A percentile compares a stretch with the other conserved stretches of the same genome.
These are phyloP conservation scores for Tricholauxania praeusta DNA, from an alignment of 2,888 invertebrate genomes.

Conservation along the genomic window DNA sequence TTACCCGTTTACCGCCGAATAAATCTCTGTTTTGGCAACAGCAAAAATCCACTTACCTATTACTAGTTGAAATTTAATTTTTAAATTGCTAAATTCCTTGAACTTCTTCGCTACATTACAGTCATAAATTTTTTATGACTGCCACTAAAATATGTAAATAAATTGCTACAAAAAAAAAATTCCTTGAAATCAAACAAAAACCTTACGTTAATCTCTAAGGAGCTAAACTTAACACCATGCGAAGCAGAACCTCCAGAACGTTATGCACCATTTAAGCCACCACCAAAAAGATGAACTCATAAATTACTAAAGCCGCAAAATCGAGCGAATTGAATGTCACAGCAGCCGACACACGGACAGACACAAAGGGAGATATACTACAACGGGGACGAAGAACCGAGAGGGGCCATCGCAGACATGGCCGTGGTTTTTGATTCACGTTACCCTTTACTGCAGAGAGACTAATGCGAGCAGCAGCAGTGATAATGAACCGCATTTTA, in stretches of 20 bases:
- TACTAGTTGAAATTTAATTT: no score
- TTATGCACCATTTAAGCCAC: constrained; percentile 52
- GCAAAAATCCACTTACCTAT: no score
- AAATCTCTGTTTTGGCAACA: no score
- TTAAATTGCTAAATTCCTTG: no score
- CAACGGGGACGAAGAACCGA: constrained; percentile 15
- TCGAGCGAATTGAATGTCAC: constrained; percentile 59
- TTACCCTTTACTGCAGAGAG: constrained; percentile 36
- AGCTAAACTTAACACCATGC: constrained; percentile 5
- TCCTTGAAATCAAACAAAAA: constrained; percentile 23
- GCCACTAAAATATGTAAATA: no score
- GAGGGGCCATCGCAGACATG: background rate
- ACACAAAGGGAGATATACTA: background rate
- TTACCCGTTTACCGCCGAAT: no score
- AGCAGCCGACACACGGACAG: constrained; percentile 40
- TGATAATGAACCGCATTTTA: constrained; percentile 65
- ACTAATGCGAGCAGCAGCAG: constrained; percentile 49
- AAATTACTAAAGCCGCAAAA: constrained; percentile 55
- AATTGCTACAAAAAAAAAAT: background rate
- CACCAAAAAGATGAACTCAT: constrained; percentile 65
- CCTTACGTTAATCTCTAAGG: background rate
- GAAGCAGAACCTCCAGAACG: constrained; percentile 11
- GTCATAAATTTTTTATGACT: no score
- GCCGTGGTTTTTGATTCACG: no score
- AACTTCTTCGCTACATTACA: no score